Base-by-base conservation (phyloP, 1,140 invertebrate species). In the Atta texana region DNA sequence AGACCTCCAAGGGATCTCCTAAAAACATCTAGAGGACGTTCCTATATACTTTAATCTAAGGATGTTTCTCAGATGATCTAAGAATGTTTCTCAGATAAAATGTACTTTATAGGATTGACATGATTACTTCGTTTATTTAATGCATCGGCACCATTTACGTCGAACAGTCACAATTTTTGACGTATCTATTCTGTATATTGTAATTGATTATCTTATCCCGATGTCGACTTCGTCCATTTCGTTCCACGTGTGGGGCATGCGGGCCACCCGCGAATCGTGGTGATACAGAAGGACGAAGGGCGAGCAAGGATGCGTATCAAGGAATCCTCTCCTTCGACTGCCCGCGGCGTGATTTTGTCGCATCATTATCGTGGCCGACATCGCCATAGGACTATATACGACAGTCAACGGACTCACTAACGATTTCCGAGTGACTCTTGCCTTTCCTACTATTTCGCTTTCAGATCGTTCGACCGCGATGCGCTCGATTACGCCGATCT, bases 391-490 rank as follows among this genome's bases (percentile, higher is more conserved):
- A 28, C 44, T 44, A 18, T 24, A 63, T 68, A 53, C 24, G 76
- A 51, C 72, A 77, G 66, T 66, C 57, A 69, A 81, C 57, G n/a
- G 28, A 31, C 14, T 71, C 85, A 77, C 84, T 91, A 91, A 91
- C 86, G 90, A 91, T 91, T 80, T 71, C 69, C 75, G 64, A 88
- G 77, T 91, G 90, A 91, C 90, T 91, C 59, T 77, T 81, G 77
- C 59, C 82, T 90, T 91, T 90, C 84, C 85, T 34, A 63, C 80
- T 24, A 49, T 82, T 61, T 64, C 74, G 64, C 69, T 63, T 61
- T 85, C 63, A 44, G 61, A 63, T 39, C 55, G 64, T 18, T 28
- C 28, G 75, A 51, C 28, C 21, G 63, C 39, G 78, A 72, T 51
- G 39, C 64, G 44, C 51, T 72, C 66, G 34, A 69, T 81, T 71